A percentile compares a stretch with the other conserved stretches of the same genome.
Conservation (phyloP, 2,888 invertebrate species). For the Cerastoderma edule region DNA sequence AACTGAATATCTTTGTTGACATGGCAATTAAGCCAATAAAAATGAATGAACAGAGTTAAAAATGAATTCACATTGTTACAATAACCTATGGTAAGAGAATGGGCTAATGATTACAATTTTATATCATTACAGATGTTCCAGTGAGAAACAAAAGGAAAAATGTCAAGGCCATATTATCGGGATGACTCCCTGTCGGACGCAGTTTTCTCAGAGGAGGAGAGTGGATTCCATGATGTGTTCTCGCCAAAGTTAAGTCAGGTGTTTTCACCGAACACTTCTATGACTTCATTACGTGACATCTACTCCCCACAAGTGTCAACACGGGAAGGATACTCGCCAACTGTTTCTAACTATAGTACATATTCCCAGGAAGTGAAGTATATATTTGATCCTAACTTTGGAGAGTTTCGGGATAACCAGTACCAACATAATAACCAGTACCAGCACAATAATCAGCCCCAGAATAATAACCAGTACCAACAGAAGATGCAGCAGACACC, state of each 20-base stretch:
- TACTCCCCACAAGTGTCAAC: constrained; percentile 43
- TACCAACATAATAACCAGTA: background rate
- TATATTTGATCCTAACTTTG: constrained; percentile 61
- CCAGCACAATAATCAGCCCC: background rate
- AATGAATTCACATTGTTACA: no score
- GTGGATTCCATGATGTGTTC: constrained; percentile 43
- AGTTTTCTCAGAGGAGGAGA: constrained; percentile 59
- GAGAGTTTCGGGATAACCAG: constrained; percentile 7
- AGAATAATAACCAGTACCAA: background rate
- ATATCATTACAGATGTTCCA: constrained; percentile 16
- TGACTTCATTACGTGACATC: constrained; percentile 47
- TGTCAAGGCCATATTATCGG: constrained; percentile 38
- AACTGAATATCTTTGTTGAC: no score
- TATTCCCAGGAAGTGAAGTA: constrained; percentile 75
- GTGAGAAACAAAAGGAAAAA: background rate
- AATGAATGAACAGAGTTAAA: no score
- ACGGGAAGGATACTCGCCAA: constrained; percentile 63
- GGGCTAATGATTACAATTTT: no score
- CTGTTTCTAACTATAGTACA: constrained; percentile 74
- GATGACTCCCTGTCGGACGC: constrained; percentile 54
- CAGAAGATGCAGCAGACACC: constrained; percentile 24
- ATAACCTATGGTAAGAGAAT: no score
- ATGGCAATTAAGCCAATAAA: no score
- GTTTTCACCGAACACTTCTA: constrained; percentile 48
- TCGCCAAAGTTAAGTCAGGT: constrained; percentile 38